Conservation (phyloP, 2,888 invertebrate genomes). For the Drosophila nr. perissopoda region DNA sequence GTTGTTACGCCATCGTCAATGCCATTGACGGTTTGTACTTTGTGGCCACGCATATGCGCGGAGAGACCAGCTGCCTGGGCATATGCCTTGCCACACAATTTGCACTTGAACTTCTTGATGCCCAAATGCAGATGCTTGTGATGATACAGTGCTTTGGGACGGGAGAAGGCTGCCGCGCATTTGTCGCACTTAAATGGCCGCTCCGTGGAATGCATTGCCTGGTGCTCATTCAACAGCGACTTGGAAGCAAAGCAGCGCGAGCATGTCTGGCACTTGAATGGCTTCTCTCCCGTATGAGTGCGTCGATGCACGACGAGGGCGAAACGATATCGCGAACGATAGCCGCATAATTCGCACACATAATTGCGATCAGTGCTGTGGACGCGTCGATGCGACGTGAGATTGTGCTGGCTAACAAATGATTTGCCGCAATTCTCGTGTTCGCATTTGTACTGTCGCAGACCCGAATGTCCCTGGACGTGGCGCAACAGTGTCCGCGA, state of each 20-base stretch:
- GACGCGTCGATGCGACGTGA: constrained; percentile 70
- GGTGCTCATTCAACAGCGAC: constrained; percentile 76
- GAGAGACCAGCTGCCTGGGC: constrained; percentile 82
- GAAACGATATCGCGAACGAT: constrained; percentile 71
- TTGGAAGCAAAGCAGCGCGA: constrained; percentile 74
- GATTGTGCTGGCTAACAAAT: constrained; percentile 70
- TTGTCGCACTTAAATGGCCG: constrained; percentile 72
- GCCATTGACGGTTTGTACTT: constrained; percentile 47
- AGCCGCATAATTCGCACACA: constrained; percentile 80
- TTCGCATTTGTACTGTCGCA: constrained; percentile 68
- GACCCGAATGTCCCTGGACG: constrained; percentile 66
- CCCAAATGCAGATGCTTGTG: constrained; percentile 78
- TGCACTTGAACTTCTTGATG: constrained; percentile 81
- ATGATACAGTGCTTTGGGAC: constrained; percentile 77
- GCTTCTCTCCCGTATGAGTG: constrained; percentile 80
- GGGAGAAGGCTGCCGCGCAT: constrained; percentile 75
- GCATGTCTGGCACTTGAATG: constrained; percentile 74
- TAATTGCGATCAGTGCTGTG: constrained; percentile 75
- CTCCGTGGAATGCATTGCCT: constrained; percentile 78
- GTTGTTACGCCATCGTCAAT: constrained; percentile 3
- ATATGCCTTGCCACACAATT: constrained; percentile 78
- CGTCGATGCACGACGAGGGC: constrained; percentile 76
- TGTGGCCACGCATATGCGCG: constrained; percentile 80
- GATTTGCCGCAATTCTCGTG: constrained; percentile 75
- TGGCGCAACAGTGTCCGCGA: constrained; percentile 70